Base-by-base conservation (phyloP, 2,888 invertebrate genomes). In the Pyrrhosoma nymphula region DNA sequence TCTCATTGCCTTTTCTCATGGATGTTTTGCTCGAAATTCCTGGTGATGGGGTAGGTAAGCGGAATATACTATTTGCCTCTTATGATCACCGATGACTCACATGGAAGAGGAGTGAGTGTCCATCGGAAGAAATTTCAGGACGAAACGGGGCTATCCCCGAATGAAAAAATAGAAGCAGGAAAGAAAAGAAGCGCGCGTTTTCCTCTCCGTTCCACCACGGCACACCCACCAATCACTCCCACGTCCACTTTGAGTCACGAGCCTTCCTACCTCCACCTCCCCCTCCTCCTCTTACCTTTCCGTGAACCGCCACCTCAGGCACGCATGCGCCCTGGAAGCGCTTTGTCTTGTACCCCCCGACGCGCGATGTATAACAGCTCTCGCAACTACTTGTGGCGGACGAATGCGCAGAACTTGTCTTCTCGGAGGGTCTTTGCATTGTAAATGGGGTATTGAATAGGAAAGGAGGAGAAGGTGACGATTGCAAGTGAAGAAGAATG, bases 211-310 rank as follows among this genome's bases (percentile, higher is more conserved):
- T 82, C 82, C 35, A 35, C 14, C 82, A 3, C 82, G 35, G 14
- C 82, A 82, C 82, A 82, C 82, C 82, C 82, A 35, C 82, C 82
- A 30, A 35, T 82, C 82, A 82, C 82, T 82, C 82, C 82, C 35
- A 82, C 82, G 82, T 35, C 82, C 82, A 26, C 26, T 69, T 35
- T 82, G 82, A 82, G 82, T 82, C 82, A 82, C 82, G 30, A 30
- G 82, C 35, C 82, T n/a, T 16, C 18, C 30, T 35, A 2, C 82
- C 69, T n/a, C 82, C 82, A 30, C 30, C 35, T 69, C 35, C 16
- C 30, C 18, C 82, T 16, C 82, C 30, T 12, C 82, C 0, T 23
- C 26, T 6, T n/a, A 3, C 23, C 69, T n/a, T 69, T 26, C 69
- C 69, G 69, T 82, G 82, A 30, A 14, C 82, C 30, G 14, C 82